Conservation (phyloP, 2,888 invertebrate species). For the Eustalomyia histrio region DNA sequence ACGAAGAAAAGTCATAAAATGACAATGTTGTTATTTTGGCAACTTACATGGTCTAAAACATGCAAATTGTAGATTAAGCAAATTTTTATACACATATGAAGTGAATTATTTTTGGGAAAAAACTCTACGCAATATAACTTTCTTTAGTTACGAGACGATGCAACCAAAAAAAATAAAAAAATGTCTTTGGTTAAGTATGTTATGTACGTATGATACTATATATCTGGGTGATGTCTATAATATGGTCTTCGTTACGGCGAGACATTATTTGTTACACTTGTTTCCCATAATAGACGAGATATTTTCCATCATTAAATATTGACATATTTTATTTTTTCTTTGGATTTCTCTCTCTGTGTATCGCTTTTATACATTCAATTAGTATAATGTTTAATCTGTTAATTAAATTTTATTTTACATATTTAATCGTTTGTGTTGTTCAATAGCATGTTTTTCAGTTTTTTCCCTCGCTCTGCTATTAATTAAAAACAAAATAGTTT, state of each 20-base stretch:
- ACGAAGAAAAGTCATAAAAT: slow-evolving; percentile 29
- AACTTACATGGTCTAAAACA: slow-evolving; percentile 40
- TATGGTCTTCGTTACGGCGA: slow-evolving; percentile 22
- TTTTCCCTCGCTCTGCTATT: background rate
- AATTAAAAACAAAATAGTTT: slow-evolving; percentile 39
- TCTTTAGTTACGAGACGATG: slow-evolving; percentile 18
- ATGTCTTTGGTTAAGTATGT: background rate
- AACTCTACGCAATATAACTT: slow-evolving; percentile 51
- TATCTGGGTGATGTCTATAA: background rate
- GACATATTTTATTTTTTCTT: slow-evolving; percentile 30
- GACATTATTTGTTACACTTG: slow-evolving; percentile 47
- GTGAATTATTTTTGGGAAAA: background rate
- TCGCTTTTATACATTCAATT: slow-evolving; percentile 52
- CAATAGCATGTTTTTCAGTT: background rate
- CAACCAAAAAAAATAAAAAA: background rate
- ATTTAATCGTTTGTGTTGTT: slow-evolving; percentile 24
- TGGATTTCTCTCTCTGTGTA: slow-evolving; percentile 5
- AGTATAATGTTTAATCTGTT: slow-evolving; percentile 50
- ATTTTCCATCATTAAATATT: slow-evolving; percentile 30
- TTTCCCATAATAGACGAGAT: background rate
- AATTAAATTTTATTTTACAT: slow-evolving; percentile 52
- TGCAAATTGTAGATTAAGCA: slow-evolving; percentile 41
- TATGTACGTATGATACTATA: background rate
- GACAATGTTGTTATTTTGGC: slow-evolving; percentile 40
- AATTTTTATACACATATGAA: slow-evolving; percentile 10